phyloP scores from a whole-genome alignment of 2,888 invertebrate species.

The Thecocarcelia acutangulata region DNA sequence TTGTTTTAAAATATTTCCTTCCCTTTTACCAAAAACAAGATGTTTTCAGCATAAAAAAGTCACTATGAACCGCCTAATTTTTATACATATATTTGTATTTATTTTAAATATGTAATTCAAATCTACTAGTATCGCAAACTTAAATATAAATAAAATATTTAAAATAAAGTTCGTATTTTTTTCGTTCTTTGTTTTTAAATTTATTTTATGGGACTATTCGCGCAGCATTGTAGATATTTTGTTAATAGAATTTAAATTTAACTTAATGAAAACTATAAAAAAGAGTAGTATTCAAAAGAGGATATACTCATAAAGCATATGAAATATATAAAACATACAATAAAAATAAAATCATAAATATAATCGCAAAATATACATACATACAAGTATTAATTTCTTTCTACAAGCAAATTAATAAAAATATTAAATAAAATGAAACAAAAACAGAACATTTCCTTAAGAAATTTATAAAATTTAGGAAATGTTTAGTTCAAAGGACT shows the following conservation, averaged over 20 bases:
- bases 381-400: constrained; percentile 1
- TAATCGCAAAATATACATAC: constrained; percentile 11
- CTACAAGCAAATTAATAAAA: constrained; percentile 18
- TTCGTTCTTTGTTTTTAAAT: constrained; percentile 23
- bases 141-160: constrained; percentile 42
- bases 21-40: too few species aligned
- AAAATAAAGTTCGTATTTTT: constrained; percentile 55
- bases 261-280: constrained; percentile 63
- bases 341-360: constrained; percentile 47
- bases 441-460: constrained; percentile 13
- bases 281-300: constrained; percentile 45
- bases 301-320: constrained; percentile 53
- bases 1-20: too few species aligned
- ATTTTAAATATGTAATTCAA: constrained; percentile 48
- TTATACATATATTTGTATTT: constrained; percentile 17
- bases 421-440: constrained; percentile 11
- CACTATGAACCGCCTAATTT: background rate
- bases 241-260: constrained; percentile 65
- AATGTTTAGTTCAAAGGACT: background rate
- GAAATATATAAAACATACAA: constrained; percentile 31
- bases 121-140: constrained; percentile 63
- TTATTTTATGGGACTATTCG: constrained; percentile 66
- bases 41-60: too few species aligned
- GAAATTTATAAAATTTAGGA: constrained; percentile 11
- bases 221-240: constrained; percentile 50